These are phyloP conservation scores for Ips typographus DNA, from an alignment of 1,140 invertebrate species.

Conservation along the genomic window DNA sequence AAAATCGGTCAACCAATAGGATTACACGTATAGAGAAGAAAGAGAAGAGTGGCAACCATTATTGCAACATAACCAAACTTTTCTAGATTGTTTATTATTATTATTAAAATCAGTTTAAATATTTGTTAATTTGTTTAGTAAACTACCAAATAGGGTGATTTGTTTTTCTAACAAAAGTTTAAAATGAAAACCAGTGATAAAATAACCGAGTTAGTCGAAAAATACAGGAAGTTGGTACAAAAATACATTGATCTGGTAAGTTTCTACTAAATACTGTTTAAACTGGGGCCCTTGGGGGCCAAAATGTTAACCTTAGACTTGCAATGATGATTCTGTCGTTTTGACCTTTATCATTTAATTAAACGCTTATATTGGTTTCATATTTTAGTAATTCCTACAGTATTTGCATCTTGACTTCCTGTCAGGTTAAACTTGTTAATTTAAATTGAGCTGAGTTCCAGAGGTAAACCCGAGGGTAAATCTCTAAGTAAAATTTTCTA, in stretches of 20 bases:
- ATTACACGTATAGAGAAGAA: too few species aligned
- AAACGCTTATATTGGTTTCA: neutral
- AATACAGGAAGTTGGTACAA: constrained; percentile 61
- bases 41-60: too few species aligned
- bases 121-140: too few species aligned
- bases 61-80: too few species aligned
- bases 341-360: constrained; percentile 21
- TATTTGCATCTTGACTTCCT: neutral
- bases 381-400: too few species aligned
- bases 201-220: constrained; percentile 54
- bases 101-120: too few species aligned
- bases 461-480: too few species aligned
- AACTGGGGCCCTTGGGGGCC: constrained; percentile 12
- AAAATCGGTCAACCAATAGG: too few species aligned
- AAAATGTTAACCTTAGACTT: constrained; percentile 13
- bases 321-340: constrained; percentile 19
- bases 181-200: constrained; percentile 1
- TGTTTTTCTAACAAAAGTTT: too few species aligned
- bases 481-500: too few species aligned
- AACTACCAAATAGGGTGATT: too few species aligned
- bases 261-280: neutral
- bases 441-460: neutral
- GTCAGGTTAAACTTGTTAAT: neutral
- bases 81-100: too few species aligned
- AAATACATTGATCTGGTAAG: constrained; percentile 63